A percentile compares a stretch with the other conserved stretches of the same genome.
These are phyloP conservation scores for Ditula angustiorana DNA, from an alignment of 2,888 invertebrate species.

Conservation along the genomic window DNA sequence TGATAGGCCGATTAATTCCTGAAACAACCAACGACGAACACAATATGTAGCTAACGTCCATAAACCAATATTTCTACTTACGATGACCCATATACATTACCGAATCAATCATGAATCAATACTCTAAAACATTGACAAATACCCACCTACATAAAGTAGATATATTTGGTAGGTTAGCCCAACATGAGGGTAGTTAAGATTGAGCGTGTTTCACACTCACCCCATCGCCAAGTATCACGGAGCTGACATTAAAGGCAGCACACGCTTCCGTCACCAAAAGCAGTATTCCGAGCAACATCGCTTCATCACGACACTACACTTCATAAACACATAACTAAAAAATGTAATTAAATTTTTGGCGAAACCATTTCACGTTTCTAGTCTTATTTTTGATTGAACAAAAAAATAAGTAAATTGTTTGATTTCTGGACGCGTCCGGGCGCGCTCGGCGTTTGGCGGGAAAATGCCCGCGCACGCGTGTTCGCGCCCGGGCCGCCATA, in stretches of 20 bases:
- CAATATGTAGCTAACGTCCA: too few species aligned
- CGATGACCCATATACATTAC: too few species aligned
- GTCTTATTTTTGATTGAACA: background rate
- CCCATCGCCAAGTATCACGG: conserved; percentile 57
- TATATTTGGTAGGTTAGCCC: too few species aligned
- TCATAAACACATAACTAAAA: conserved; percentile 49
- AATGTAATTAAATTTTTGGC: background rate
- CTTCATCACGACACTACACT: conserved; percentile 66
- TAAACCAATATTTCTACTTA: too few species aligned
- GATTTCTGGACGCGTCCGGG: conserved; percentile 61
- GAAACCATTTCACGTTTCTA: conserved; percentile 30
- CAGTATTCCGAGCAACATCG: conserved; percentile 73
- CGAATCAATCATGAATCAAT: too few species aligned
- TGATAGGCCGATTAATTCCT: too few species aligned
- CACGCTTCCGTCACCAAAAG: conserved; percentile 66
- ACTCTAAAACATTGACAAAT: too few species aligned
- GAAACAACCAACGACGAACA: too few species aligned
- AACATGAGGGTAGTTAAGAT: background rate
- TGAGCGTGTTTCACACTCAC: conserved; percentile 39
- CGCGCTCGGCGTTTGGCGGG: conserved; percentile 74
- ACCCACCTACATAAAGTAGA: too few species aligned
- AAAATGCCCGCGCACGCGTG: conserved; percentile 76
- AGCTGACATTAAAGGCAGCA: conserved; percentile 66
- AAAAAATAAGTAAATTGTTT: conserved; percentile 43
- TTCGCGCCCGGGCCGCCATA: conserved; percentile 63